These are phyloP conservation scores for Muntiacus reevesi DNA, from an alignment of 2,113 vertebrate genomes.

Conservation along the genomic window DNA sequence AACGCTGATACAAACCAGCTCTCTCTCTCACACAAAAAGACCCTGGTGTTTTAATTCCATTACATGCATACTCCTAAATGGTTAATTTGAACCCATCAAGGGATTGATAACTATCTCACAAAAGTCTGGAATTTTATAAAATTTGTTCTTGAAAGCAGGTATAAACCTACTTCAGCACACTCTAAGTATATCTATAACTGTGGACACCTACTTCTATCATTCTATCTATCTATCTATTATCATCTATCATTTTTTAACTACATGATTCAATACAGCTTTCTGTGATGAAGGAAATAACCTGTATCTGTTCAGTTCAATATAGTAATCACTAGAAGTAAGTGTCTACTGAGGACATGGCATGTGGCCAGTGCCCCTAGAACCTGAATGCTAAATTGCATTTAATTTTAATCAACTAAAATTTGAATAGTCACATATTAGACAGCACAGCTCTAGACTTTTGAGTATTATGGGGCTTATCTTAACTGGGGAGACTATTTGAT, in stretches of 20 bases:
- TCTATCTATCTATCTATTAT: neutral
- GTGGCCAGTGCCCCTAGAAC: neutral
- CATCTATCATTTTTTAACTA: neutral
- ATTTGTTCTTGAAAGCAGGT: neutral
- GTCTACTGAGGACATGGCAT: neutral
- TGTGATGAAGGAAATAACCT: neutral
- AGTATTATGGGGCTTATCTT: neutral
- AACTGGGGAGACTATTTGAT: neutral
- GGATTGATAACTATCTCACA: neutral
- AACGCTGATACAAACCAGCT: neutral
- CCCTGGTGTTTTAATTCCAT: neutral
- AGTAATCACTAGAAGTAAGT: neutral
- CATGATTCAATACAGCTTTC: neutral
- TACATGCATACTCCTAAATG: neutral
- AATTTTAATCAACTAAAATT: neutral
- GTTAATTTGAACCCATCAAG: neutral
- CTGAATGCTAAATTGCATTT: neutral
- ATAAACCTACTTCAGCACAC: neutral
- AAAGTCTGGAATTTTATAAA: neutral
- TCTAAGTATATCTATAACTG: neutral
- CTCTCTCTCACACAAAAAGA: neutral
- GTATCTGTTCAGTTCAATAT: neutral
- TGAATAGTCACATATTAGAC: neutral
- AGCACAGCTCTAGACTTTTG: neutral
- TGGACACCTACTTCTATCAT: neutral